Evolutionary conservation across 2,888 invertebrate species (phyloP), one percentile per base, ranked within the genome.

Genomic region (Halictus quadricinctus): DNA sequence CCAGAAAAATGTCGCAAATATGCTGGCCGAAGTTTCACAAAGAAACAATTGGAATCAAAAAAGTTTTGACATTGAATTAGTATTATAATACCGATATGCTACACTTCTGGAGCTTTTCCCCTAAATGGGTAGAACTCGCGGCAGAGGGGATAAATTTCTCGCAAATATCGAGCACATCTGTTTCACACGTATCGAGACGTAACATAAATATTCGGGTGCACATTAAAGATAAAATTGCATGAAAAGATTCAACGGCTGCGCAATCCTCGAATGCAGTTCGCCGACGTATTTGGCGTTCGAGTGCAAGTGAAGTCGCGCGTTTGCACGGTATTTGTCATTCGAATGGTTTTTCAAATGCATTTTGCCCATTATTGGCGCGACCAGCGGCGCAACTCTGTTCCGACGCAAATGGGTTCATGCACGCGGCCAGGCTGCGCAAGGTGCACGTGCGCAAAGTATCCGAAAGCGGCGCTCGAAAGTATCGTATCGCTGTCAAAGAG

Each of bases 371-470:
- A 64, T 64, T 64, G 64, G 64, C 25, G 25, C 64, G 64, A 64
- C 15, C 64, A 64, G 64, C 64, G 29, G 64, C 29, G 64, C 64
- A 43, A 36, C 36, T 50, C 48, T 73, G 29, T 73, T 50, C 50
- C 72, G 21, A 50, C 50, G 85, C 85, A 85, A 80, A 82, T 82
- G 29, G 85, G 82, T 76, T 83, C 75, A 73, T 85, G 69, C 36
- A 69, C 36, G 41, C 36, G 50, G 54, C 70, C 18, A 66, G 58
- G 66, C 36, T 36, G 66, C 58, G 60, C 74, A 78, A 76, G 76
- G 64, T 72, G 60, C 81, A 66, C 76, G 77, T 72, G 69, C 64
- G 48, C 50, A 25, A 50, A 74, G 29, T 74, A 72, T 81, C 78
- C 66, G 41, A 58, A 64, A 78, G 50, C 48, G 60, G 54, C 4